Evolutionary conservation across 2,113 vertebrate genomes (phyloP).

Genomic region (Tychaedon coryphoeus): DNA sequence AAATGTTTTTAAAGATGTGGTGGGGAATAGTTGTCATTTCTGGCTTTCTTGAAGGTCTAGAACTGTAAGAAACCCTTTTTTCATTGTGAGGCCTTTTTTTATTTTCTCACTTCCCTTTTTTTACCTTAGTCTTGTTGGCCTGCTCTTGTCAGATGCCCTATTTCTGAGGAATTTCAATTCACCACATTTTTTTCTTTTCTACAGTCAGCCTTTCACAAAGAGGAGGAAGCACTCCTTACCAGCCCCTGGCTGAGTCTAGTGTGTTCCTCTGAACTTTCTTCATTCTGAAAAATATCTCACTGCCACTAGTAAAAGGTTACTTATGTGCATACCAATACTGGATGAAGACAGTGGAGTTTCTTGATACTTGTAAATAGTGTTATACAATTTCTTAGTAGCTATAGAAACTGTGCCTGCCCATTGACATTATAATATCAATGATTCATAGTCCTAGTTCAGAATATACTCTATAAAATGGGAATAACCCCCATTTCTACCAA

Average conservation of each 20-base stretch:
- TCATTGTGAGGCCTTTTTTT: not conserved
- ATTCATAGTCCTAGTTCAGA: not conserved
- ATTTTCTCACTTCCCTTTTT: not conserved
- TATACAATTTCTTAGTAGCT: not conserved
- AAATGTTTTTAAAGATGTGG: slow-evolving; percentile 65
- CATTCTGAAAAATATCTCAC: not conserved
- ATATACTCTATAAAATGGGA: not conserved
- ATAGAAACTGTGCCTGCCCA: not conserved
- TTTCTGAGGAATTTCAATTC: not conserved
- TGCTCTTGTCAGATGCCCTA: not conserved
- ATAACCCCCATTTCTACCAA: not conserved
- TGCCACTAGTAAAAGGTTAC: not conserved
- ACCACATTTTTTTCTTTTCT: not conserved
- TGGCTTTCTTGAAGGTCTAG: slow-evolving; percentile 59
- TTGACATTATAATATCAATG: not conserved
- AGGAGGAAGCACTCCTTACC: not conserved
- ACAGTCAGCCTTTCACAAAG: not conserved
- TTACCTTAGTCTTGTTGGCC: not conserved
- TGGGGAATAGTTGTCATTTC: slow-evolving; percentile 72
- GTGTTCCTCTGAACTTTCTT: not conserved
- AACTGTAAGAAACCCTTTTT: slow-evolving; percentile 33
- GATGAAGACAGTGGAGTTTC: not conserved
- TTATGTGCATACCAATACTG: fast-evolving
- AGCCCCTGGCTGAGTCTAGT: not conserved
- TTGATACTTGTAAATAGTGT: not conserved